Evolutionary conservation across 1,140 invertebrate genomes (phyloP).

Genomic region (Trachelipus rathkii): DNA sequence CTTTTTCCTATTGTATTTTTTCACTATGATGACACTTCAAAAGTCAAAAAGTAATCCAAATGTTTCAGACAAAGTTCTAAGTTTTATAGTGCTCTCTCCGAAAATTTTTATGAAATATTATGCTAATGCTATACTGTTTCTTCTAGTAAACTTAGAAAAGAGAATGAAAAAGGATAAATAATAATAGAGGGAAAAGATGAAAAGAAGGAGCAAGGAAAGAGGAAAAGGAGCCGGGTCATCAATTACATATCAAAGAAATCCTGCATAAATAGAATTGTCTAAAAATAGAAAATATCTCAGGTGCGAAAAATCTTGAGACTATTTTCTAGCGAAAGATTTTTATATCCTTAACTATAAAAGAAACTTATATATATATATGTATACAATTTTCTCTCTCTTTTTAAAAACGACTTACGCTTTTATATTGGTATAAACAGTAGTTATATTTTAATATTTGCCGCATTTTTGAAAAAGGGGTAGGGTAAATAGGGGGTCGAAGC

Average conservation of each 20-base stretch:
- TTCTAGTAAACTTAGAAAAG: no score
- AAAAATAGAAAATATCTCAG: background rate
- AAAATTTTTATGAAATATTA: conserved; percentile 34
- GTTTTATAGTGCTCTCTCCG: conserved; percentile 14
- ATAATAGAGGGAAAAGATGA: no score
- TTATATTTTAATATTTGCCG: background rate
- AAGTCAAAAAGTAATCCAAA: conserved; percentile 24
- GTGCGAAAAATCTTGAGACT: background rate
- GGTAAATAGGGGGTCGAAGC: background rate
- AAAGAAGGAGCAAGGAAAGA: no score
- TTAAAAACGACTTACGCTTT: background rate
- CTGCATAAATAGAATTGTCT: conserved; percentile 19
- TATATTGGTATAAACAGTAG: background rate
- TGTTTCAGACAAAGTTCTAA: conserved; percentile 29
- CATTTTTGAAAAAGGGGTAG: conserved; percentile 1
- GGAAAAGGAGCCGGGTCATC: conserved; percentile 25
- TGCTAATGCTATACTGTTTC: conserved; percentile 36
- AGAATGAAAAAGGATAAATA: no score
- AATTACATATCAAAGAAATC: conserved; percentile 23
- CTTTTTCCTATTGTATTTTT: background rate
- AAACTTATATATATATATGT: no score
- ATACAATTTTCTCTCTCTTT: conserved; percentile 25
- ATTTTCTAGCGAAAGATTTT: background rate
- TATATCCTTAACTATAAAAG: background rate
- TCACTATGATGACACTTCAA: background rate